phyloP scores from a whole-genome alignment of 2,113 vertebrate species.

The Acinonyx jubatus region DNA sequence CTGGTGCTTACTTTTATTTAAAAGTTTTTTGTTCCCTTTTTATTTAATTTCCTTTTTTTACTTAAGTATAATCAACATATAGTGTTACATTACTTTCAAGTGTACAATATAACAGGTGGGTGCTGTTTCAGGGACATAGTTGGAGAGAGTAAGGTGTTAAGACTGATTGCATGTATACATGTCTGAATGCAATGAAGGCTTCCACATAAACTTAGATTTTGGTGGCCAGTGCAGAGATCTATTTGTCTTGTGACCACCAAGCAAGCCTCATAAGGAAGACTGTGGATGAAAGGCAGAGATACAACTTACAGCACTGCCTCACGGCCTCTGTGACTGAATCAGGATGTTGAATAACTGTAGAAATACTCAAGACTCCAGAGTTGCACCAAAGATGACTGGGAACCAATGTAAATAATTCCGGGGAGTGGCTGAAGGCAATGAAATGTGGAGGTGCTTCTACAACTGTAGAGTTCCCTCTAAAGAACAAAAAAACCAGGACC shows the following conservation, averaged over 20 bases:
- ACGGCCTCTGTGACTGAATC: not conserved
- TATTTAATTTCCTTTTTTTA: too few species aligned
- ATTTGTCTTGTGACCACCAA: accelerated
- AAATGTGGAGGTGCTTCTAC: not conserved
- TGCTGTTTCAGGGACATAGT: not conserved
- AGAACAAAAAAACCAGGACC: too few species aligned
- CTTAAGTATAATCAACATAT: too few species aligned
- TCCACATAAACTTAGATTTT: not conserved
- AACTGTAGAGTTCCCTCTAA: not conserved
- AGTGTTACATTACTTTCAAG: too few species aligned
- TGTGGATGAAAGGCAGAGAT: not conserved
- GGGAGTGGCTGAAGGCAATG: not conserved
- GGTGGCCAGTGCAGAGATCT: not conserved
- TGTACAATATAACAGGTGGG: not conserved
- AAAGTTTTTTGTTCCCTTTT: too few species aligned
- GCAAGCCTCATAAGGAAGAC: not conserved
- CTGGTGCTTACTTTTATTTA: not conserved
- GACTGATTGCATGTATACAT: not conserved
- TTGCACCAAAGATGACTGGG: slow-evolving; percentile 5
- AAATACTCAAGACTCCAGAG: slow-evolving; percentile 10
- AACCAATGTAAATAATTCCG: slow-evolving; percentile 26
- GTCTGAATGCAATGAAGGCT: not conserved
- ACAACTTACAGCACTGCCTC: not conserved
- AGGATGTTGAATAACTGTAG: not conserved
- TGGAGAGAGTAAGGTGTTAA: not conserved